Conservation (phyloP, 2,797 vertebrate species). For the Otus scops region DNA sequence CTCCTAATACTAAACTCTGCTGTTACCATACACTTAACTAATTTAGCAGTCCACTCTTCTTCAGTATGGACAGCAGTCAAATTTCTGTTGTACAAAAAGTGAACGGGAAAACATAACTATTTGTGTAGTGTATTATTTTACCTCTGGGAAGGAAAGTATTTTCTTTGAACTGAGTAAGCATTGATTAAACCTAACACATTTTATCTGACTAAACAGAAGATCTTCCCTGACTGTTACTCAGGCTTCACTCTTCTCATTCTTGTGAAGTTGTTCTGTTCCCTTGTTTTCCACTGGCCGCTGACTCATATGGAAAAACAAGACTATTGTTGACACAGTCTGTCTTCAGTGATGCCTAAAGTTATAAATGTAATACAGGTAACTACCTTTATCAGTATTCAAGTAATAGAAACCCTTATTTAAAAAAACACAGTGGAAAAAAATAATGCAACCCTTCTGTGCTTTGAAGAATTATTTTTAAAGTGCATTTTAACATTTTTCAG, state of each 20-base stretch:
- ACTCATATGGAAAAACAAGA: not conserved
- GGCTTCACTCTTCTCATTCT: not conserved
- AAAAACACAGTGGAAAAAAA: not conserved
- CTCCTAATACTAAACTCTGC: not conserved
- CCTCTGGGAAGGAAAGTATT: not conserved
- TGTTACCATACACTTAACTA: not conserved
- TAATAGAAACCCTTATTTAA: not conserved
- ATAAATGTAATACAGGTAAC: not conserved
- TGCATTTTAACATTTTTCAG: not conserved
- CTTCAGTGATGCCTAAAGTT: not conserved
- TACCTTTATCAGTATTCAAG: not conserved
- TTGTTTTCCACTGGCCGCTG: not conserved
- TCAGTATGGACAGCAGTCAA: not conserved
- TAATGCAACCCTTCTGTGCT: not conserved
- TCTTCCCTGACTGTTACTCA: not conserved
- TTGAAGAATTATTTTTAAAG: not conserved
- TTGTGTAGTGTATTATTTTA: not conserved
- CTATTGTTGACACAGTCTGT: not conserved
- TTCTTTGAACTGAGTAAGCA: not conserved
- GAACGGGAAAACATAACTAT: not conserved
- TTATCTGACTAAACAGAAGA: not conserved
- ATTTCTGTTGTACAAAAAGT: not conserved
- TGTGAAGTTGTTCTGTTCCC: not conserved
- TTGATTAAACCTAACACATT: not conserved
- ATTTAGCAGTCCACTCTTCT: not conserved